Conservation (phyloP, 1,140 invertebrate genomes). For the Philaenus spumarius region DNA sequence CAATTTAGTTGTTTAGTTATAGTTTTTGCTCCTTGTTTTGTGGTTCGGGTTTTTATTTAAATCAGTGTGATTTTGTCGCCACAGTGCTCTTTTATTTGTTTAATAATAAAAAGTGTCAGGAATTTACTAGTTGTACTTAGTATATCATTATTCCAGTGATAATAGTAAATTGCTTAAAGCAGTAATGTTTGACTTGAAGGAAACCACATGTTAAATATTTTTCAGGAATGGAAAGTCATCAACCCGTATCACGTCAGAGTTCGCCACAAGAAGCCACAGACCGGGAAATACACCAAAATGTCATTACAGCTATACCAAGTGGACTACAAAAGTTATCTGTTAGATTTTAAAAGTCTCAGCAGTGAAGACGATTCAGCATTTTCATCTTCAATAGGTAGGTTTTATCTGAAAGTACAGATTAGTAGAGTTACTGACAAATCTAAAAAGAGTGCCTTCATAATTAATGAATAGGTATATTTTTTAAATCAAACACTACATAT, state of each 20-base stretch:
- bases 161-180: too few species aligned
- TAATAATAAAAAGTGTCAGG: too few species aligned
- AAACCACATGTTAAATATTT: background rate
- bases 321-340: slow-evolving; percentile 92
- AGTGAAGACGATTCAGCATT: slow-evolving; percentile 51
- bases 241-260: slow-evolving; percentile 93
- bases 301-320: slow-evolving; percentile 98
- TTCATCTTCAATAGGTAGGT: background rate
- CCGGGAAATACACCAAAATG: slow-evolving; percentile 88
- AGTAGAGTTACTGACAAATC: background rate
- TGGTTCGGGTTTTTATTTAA: too few species aligned
- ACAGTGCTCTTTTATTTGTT: too few species aligned
- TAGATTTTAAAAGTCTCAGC: slow-evolving; percentile 95
- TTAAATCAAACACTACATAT: too few species aligned
- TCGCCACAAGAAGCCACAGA: slow-evolving; percentile 76
- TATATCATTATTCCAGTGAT: too few species aligned
- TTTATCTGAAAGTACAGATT: background rate
- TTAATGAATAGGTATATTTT: background rate
- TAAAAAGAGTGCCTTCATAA: background rate
- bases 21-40: too few species aligned
- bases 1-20: too few species aligned
- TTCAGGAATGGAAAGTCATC: slow-evolving; percentile 94
- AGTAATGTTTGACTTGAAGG: too few species aligned
- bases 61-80: too few species aligned
- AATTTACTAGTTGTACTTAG: too few species aligned